phyloP scores from a whole-genome alignment of 2,888 invertebrate species.

The Sphinx pinastri region DNA sequence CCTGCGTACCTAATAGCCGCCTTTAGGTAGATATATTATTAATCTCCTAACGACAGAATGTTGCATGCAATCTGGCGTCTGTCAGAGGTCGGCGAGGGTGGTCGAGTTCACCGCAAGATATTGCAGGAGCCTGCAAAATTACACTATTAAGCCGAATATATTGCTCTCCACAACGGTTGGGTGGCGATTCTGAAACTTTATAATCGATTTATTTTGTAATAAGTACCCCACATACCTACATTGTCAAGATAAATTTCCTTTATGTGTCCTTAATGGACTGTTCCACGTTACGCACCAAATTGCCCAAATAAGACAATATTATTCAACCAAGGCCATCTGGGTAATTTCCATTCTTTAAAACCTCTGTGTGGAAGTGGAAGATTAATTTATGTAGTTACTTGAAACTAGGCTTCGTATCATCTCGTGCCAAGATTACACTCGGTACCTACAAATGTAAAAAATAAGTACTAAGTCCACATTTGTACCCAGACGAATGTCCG shows the following conservation, averaged over 20 bases:
- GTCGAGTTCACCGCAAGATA: constrained; percentile 62
- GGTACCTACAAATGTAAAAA: too few relatives aligned
- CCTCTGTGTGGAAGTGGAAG: too few relatives aligned
- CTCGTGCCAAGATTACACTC: too few relatives aligned
- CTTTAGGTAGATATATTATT: constrained; percentile 33
- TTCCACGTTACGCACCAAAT: neutral
- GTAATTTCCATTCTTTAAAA: constrained; percentile 22
- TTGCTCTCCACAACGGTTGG: constrained; percentile 20
- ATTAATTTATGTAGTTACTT: too few relatives aligned
- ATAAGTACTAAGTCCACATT: too few relatives aligned
- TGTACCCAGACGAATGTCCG: too few relatives aligned
- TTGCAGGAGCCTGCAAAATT: constrained; percentile 64
- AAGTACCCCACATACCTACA: constrained; percentile 13
- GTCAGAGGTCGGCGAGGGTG: constrained; percentile 52
- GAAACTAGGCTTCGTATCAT: too few relatives aligned
- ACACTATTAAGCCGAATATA: constrained; percentile 59
- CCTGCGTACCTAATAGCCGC: constrained; percentile 28
- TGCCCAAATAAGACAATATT: neutral
- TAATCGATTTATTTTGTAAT: constrained; percentile 25
- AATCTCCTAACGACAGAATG: constrained; percentile 44
- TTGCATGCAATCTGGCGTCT: constrained; percentile 54
- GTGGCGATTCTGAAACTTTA: constrained; percentile 22
- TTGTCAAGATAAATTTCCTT: constrained; percentile 18
- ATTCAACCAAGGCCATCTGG: constrained; percentile 1
- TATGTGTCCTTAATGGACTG: constrained; percentile 38